Evolutionary conservation across 2,888 invertebrate genomes (phyloP), one percentile per base, ranked within the genome.

Genomic region (Platynereis dumerilii): DNA sequence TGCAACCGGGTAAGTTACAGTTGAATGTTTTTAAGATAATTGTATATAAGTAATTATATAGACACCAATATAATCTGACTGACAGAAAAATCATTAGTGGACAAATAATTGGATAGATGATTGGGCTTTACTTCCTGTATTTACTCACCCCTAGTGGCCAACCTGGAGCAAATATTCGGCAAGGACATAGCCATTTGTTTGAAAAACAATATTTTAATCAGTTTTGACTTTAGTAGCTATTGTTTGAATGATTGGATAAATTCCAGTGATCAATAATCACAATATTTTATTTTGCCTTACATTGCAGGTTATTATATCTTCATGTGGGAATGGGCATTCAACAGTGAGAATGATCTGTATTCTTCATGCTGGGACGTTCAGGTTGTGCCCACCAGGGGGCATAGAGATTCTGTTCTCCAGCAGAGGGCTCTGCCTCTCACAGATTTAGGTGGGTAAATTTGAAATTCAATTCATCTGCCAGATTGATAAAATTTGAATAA

Each of bases 291-390:
- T 34, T 34, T 34, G 5, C 12, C 12, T 17, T 56, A n/a, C 22
- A 20, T 61, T 27, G 2, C 59, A 67, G 67, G 67, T 20, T 28
- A 60, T 12, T 65, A 67, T 58, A 65, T 57, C 5, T 58, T 65
- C 34, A 29, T 67, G 60, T 67, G 67, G 67, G 60, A 24, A 26
- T 67, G 67, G 67, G 26, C 42, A 17, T 67, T 67, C 53, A 64
- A 65, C 65, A 45, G 52, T 27, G 39, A 26, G 7, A 22, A 17
- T 17, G 67, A 64, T 44, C 2, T 53, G 15, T 67, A 67, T 54
- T 64, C 65, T 26, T 57, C 52, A 27, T 67, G 67, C 65, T 67
- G 65, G 65, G 67, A 67, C 42, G 67, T 56, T 17, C 60, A 65
- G n/a, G 34, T 67, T 1, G 61, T 65, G 24, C 17, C 39, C 42